A percentile compares a stretch with the other conserved stretches of the same genome.
Conservation (phyloP, 2,113 vertebrate genomes). For the Scortum barcoo region DNA sequence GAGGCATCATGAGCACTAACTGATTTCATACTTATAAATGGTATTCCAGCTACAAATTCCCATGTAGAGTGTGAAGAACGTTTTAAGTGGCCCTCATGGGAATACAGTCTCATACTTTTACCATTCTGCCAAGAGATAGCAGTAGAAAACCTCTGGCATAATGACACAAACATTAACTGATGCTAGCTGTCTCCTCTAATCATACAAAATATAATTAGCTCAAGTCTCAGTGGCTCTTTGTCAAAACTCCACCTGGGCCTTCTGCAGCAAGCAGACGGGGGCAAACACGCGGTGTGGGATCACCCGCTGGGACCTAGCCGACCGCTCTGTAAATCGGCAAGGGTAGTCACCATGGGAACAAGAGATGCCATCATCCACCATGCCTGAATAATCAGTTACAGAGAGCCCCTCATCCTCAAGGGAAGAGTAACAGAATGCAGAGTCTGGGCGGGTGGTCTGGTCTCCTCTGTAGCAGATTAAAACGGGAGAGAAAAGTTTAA, state of each 20-base stretch:
- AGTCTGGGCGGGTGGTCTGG: constrained; percentile 55
- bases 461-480: constrained; percentile 63
- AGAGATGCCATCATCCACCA: constrained; percentile 65
- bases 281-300: constrained; percentile 93
- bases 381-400: constrained; percentile 70
- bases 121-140: constrained; percentile 21
- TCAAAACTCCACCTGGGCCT: constrained; percentile 79
- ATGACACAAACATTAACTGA: constrained; percentile 38
- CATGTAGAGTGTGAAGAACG: background rate
- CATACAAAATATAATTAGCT: constrained; percentile 52
- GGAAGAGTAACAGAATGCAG: constrained; percentile 62
- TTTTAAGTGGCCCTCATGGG: constrained; percentile 8
- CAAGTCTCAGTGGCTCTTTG: constrained; percentile 47
- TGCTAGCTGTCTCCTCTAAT: constrained; percentile 40
- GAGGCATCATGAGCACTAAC: background rate
- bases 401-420: constrained; percentile 57
- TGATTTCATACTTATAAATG: background rate
- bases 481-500: constrained; percentile 55
- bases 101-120: constrained; percentile 14
- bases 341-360: constrained; percentile 93
- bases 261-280: constrained; percentile 83
- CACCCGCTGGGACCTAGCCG: constrained; percentile 83
- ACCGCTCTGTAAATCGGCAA: constrained; percentile 88
- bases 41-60: constrained; percentile 5
- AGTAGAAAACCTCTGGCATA: constrained; percentile 40